Base-by-base conservation (phyloP, 2,888 invertebrate genomes). In the Melanostoma scalare region DNA sequence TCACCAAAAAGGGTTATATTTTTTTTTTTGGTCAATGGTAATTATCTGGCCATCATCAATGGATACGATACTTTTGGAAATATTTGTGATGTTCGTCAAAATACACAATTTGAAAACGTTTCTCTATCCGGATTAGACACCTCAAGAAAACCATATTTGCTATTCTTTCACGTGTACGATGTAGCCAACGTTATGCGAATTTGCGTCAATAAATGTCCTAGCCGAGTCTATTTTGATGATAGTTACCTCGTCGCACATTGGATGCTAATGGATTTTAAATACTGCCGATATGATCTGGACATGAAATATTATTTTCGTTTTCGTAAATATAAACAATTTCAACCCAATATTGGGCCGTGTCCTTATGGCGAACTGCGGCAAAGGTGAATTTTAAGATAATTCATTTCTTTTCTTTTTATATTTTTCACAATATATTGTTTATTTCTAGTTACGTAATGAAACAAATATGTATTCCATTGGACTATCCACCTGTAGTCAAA, bases 61-160 rank as follows among this genome's bases (percentile, higher is more conserved):
- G 98, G 98, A 10, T 97, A 96, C 91, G 98, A 98, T 90, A 97
- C 96, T 72, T 98, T 97, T 92, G 98, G 98, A 6, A 98, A 98
- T 90, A 97, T 97, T 48, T 98, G 98, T 91, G 98, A 98, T 9
- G 94, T 95, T 30, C 94, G 94, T 87, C 92, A 92, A 85, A 98
- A 98, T 90, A 94, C 94, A 86, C 94, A 94, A 85, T 94, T 96
- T 81, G 94, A 94, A 6, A 94, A 94, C 86, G 93, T 95, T 88
- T 94, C 95, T 4, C 90, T 95, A 56, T 96, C 97, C 35, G 98
- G 98, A 9, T 93, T 94, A 87, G 95, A 96, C 89, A 96, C 96
- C 55, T 92, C 93, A 38, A 94, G 96, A 86, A 95, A 95, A 89
- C 95, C 95, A 86, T 95, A 94, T 89, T 92, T 98, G 44, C 95